These are phyloP conservation scores for Synaphobranchus kaupii DNA, from an alignment of 2,797 vertebrate genomes.

Conservation along the genomic window DNA sequence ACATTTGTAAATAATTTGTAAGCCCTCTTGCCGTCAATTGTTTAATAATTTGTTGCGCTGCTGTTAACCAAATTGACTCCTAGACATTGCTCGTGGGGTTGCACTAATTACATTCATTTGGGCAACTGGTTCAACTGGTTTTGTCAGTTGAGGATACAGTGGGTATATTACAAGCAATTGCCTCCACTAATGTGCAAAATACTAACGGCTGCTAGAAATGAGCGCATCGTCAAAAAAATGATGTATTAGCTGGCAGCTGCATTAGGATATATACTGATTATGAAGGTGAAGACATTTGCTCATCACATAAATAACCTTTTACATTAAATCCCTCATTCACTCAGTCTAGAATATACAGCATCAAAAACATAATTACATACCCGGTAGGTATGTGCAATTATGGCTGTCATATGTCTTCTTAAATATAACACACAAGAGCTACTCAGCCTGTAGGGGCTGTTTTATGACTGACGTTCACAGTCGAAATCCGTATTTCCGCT, in stretches of 20 bases:
- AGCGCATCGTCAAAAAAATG: not conserved
- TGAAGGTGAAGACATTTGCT: not conserved
- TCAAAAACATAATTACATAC: not conserved
- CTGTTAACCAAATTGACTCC: constrained; percentile 49
- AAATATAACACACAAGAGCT: not conserved
- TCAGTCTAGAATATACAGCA: not conserved
- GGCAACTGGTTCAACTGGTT: not conserved
- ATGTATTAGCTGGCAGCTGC: not conserved
- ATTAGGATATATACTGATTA: not conserved
- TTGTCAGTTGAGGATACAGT: not conserved
- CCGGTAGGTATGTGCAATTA: not conserved
- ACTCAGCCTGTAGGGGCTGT: not conserved
- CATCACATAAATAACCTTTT: not conserved
- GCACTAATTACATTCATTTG: not conserved
- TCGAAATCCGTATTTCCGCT: not conserved
- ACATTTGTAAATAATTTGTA: constrained; percentile 54
- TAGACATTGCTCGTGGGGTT: constrained; percentile 28
- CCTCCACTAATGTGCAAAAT: not conserved
- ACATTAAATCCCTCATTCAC: not conserved
- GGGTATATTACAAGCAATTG: not conserved
- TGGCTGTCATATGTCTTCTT: not conserved
- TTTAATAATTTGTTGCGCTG: constrained; percentile 41
- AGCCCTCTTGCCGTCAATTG: constrained; percentile 39
- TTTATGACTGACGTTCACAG: not conserved
- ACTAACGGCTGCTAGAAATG: not conserved